These are phyloP conservation scores for Hirundichthys speculiger DNA, from an alignment of 2,113 vertebrate genomes.

Conservation along the genomic window DNA sequence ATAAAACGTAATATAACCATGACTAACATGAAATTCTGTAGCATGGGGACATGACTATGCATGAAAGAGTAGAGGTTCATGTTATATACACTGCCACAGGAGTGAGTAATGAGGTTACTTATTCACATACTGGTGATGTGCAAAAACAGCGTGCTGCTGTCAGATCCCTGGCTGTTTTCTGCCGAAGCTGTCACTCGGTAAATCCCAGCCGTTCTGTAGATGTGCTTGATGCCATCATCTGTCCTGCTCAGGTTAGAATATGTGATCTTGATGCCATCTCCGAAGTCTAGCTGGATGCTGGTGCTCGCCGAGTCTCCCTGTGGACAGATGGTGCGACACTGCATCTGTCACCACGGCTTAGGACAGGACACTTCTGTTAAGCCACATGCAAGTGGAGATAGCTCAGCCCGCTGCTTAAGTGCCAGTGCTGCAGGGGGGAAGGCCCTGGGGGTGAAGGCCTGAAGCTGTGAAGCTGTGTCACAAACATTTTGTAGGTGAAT, in stretches of 20 bases:
- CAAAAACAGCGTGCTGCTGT: constrained; percentile 88
- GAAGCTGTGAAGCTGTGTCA: constrained; percentile 53
- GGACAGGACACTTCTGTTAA: constrained; percentile 45
- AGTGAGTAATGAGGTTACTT: constrained; percentile 55
- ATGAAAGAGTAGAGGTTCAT: constrained; percentile 43
- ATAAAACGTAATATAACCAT: constrained; percentile 36
- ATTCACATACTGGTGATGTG: constrained; percentile 93
- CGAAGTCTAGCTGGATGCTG: constrained; percentile 94
- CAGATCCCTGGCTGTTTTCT: constrained; percentile 91
- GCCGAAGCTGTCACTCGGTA: constrained; percentile 90
- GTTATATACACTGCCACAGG: constrained; percentile 32
- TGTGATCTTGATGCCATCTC: constrained; percentile 92
- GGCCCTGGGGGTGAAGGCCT: too few species aligned
- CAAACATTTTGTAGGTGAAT: constrained; percentile 46
- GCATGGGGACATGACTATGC: constrained; percentile 37
- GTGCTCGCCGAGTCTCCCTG: constrained; percentile 91
- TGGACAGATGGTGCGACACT: constrained; percentile 44
- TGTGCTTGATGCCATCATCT: constrained; percentile 89
- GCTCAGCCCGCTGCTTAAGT: constrained; percentile 48
- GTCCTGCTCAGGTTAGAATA: constrained; percentile 94
- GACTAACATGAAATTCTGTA: constrained; percentile 46
- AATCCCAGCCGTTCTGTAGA: constrained; percentile 90
- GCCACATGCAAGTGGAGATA: constrained; percentile 32
- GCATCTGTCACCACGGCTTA: constrained; percentile 68
- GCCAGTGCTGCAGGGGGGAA: constrained; percentile 40